Base-by-base conservation (phyloP, 2,797 vertebrate genomes). In the Eospalax fontanierii region DNA sequence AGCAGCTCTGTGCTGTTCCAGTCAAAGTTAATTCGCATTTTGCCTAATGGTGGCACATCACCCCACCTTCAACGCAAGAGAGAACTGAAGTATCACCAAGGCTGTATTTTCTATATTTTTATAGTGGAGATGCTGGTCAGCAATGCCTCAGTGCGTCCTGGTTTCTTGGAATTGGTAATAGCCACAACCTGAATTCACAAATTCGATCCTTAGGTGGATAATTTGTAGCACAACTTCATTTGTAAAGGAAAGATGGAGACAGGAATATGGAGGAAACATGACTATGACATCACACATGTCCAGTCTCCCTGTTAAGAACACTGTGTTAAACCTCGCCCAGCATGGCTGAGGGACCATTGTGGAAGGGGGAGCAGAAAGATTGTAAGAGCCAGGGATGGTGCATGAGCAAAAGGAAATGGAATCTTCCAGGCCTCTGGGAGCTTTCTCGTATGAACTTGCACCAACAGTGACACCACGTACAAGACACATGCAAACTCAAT, bases 151-250 rank as follows among this genome's bases (percentile, higher is more conserved):
- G 24, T n/a, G 11, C 26, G 46, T 78, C 35, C 28, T 22, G 24
- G 15, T 83, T 83, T 90, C 57, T 89, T 65, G 6, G 38, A 68
- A 86, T 22, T 35, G 89, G 66, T 40, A 83, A 93, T 82, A 82
- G 22, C 26, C 38, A 85, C 84, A 91, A 76, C 68, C 6, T 2
- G 4, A 88, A 80, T 81, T 18, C 43, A 85, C 54, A 54, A 40
- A 70, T 40, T 83, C n/a, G 15, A 95, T 75, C 92, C 21, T 8
- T 80, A 46, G 70, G 46, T 43, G 38, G n/a, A 9, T 35, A 65
- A 82, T n/a, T 2, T 73, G 40, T 43, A 75, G 40, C 40, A 33
- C 87, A 81, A 66, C 33, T 54, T 87, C 59, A 70, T 50, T 70
- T 68, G 2, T 24, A 22, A 30, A 43, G 43, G 30, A 82, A 75